A percentile compares a stretch with the other conserved stretches of the same genome.
These are phyloP conservation scores for Incurvaria masculella DNA, from an alignment of 2,888 invertebrate genomes.

Conservation along the genomic window DNA sequence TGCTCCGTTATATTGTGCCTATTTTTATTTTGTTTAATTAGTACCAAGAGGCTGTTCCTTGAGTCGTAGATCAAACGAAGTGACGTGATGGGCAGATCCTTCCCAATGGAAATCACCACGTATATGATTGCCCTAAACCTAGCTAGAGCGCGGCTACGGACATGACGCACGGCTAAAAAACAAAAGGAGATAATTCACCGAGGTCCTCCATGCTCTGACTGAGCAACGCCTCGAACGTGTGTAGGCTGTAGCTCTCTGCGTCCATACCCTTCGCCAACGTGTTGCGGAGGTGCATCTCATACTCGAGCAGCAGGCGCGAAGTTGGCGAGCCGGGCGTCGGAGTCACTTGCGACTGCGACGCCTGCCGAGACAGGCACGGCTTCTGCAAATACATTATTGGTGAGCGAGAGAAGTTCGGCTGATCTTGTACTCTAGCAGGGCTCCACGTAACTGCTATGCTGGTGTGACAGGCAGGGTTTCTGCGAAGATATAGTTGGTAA, in stretches of 20 bases:
- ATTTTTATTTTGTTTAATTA: no score
- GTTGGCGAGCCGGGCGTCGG: conserved; percentile 82
- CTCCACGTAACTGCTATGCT: neutral
- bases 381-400: conserved; percentile 22
- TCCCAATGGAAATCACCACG: no score
- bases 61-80: no score
- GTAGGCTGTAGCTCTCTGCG: conserved; percentile 90
- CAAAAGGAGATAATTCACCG: no score
- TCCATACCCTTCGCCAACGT: conserved; percentile 94
- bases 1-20: no score
- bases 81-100: no score
- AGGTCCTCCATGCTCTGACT: conserved; percentile 96
- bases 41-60: no score
- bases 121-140: no score
- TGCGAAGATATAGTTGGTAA: neutral
- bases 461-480: neutral
- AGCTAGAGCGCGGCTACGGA: no score
- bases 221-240: conserved; percentile 88
- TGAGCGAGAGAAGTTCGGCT: neutral
- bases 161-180: no score
- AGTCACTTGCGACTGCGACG: conserved; percentile 64
- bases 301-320: conserved; percentile 81
- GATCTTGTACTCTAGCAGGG: neutral
- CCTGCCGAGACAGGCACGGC: conserved; percentile 49
- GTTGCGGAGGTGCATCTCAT: conserved; percentile 91